phyloP scores from a whole-genome alignment of 2,888 invertebrate species.

The Erannis defoliaria region DNA sequence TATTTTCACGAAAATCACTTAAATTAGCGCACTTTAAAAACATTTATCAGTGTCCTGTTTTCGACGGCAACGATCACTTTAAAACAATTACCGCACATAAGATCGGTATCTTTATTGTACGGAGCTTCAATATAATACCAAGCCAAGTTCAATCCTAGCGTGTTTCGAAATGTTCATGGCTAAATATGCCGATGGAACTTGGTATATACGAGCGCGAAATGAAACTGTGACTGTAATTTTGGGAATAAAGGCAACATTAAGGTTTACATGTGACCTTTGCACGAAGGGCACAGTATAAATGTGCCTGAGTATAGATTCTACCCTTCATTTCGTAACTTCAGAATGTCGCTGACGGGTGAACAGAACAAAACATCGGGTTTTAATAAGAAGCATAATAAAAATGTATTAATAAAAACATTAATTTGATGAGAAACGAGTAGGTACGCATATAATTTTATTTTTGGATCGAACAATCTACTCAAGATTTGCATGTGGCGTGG shows the following conservation, averaged over 20 bases:
- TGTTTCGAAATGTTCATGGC: slow-evolving; percentile 62
- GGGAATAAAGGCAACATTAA: slow-evolving; percentile 31
- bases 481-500: neutral
- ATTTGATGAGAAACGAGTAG: neutral
- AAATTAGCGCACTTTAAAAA: neutral
- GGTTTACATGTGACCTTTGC: slow-evolving; percentile 44
- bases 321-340: slow-evolving; percentile 23
- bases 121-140: slow-evolving; percentile 51
- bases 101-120: slow-evolving; percentile 27
- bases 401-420: slow-evolving; percentile 1
- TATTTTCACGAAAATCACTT: neutral
- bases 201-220: slow-evolving; percentile 12
- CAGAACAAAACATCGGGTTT: slow-evolving; percentile 4
- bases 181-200: slow-evolving; percentile 55
- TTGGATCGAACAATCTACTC: neutral
- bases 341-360: slow-evolving; percentile 7
- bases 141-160: slow-evolving; percentile 71
- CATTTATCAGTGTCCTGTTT: slow-evolving; percentile 6
- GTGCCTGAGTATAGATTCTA: slow-evolving; percentile 24
- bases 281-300: slow-evolving; percentile 26
- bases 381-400: slow-evolving; percentile 5
- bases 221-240: slow-evolving; percentile 33
- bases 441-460: neutral
- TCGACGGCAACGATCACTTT: neutral
- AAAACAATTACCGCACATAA: slow-evolving; percentile 25